Percentiles rank a stretch among this genome's conserved stretches.
phyloP scores from a whole-genome alignment of 2,797 vertebrate species.

The Gymnodraco acuticeps region DNA sequence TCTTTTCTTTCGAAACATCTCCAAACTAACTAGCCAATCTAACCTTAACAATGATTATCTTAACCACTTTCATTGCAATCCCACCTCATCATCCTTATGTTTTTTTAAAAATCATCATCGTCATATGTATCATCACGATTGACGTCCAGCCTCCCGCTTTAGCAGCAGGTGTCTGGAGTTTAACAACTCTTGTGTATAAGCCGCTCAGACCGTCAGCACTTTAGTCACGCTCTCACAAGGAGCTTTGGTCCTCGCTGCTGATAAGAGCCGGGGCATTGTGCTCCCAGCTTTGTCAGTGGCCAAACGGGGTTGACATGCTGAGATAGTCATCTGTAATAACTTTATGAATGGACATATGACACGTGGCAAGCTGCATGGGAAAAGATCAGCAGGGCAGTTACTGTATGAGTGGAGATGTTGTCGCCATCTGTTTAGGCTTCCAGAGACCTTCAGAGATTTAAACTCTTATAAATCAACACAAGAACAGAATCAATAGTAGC shows the following conservation, averaged over 20 bases:
- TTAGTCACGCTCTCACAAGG: constrained; percentile 76
- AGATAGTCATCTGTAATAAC: constrained; percentile 72
- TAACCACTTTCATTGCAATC: background rate
- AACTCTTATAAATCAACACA: background rate
- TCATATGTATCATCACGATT: constrained; percentile 39
- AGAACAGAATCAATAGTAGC: background rate
- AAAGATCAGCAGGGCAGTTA: constrained; percentile 51
- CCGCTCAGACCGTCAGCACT: constrained; percentile 72
- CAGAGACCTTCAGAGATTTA: constrained; percentile 28
- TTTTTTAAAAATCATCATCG: constrained; percentile 8
- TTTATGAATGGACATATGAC: constrained; percentile 55
- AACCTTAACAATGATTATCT: background rate
- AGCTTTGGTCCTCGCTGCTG: constrained; percentile 65
- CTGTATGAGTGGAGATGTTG: constrained; percentile 48
- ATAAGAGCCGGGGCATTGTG: constrained; percentile 65
- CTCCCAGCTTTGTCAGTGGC: constrained; percentile 43
- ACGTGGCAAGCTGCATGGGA: constrained; percentile 51
- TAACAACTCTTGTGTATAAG: constrained; percentile 62
- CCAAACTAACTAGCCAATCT: background rate
- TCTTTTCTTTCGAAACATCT: no score
- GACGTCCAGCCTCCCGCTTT: constrained; percentile 34
- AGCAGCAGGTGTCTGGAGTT: constrained; percentile 79
- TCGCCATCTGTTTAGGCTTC: constrained; percentile 68
- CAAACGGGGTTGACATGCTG: constrained; percentile 40
- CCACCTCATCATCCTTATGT: constrained; percentile 15